Percentiles rank a stretch among this genome's conserved stretches.
phyloP scores from a whole-genome alignment of 2,888 invertebrate genomes.

The Chalcis sispes region DNA sequence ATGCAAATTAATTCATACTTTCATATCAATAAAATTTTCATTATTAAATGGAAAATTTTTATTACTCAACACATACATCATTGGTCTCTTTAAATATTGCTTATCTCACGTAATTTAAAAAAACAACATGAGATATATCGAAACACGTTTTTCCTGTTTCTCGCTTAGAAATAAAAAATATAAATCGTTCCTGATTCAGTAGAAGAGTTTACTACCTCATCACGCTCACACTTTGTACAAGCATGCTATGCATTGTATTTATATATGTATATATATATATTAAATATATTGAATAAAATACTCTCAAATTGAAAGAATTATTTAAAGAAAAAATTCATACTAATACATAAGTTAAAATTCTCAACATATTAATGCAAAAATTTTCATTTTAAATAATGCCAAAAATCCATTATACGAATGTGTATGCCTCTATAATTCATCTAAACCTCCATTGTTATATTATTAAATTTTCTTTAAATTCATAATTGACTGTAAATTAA shows the following conservation, averaged over 20 bases:
- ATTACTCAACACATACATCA: slow-evolving; percentile 36
- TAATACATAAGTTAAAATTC: slow-evolving; percentile 46
- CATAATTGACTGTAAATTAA: background rate
- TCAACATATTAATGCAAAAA: slow-evolving; percentile 47
- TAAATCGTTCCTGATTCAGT: slow-evolving; percentile 38
- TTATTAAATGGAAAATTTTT: slow-evolving; percentile 22
- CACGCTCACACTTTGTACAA: slow-evolving; percentile 52
- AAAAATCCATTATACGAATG: background rate
- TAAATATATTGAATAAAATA: slow-evolving; percentile 56
- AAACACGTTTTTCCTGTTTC: slow-evolving; percentile 25
- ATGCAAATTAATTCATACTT: slow-evolving; percentile 34
- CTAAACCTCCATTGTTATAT: slow-evolving; percentile 26
- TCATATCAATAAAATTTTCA: slow-evolving; percentile 31
- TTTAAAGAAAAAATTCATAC: slow-evolving; percentile 40
- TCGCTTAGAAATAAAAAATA: slow-evolving; percentile 30
- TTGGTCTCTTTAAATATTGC: slow-evolving; percentile 44
- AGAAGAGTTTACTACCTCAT: slow-evolving; percentile 34
- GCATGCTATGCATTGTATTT: slow-evolving; percentile 55
- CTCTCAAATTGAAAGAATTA: slow-evolving; percentile 55
- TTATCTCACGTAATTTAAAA: slow-evolving; percentile 8
- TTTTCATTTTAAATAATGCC: slow-evolving; percentile 46
- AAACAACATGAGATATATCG: slow-evolving; percentile 28
- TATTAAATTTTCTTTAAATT: slow-evolving; percentile 33
- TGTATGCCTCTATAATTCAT: no score
- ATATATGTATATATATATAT: slow-evolving; percentile 32